Base-by-base conservation (phyloP, 2,113 vertebrate genomes). In the Macrotus californicus region DNA sequence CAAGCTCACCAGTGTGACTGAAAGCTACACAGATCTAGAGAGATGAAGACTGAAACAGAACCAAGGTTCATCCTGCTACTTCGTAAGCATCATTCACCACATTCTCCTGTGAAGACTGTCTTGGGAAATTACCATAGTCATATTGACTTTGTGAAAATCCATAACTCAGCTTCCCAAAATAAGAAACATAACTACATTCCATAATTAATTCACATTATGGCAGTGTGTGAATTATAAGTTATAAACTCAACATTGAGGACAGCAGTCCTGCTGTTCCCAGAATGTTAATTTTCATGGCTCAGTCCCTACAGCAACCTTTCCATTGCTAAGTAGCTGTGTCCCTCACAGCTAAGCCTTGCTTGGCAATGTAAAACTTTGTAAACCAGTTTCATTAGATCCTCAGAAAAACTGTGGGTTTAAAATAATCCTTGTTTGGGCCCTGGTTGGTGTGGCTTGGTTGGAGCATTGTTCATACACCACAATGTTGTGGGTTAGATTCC, bases 211-310 rank as follows among this genome's bases (percentile, higher is more conserved):
- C 70, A 89, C 83, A 87, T 89, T 91, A 92, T 89, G 50, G 67
- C 89, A 91, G 89, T 97, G 94, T 95, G 75, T 89, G 87, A 96
- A 96, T 91, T 92, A 87, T 93, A 93, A 94, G 7, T 97, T 96
- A 92, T 82, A 86, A 95, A 94, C 50, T 92, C 89, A 87, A n/a
- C 93, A 89, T 93, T 96, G 89, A 94, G n/a, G 91, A 91, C 61
- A 96, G 83, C 41, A 93, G 70, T 87, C 79, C 89, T 94, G 94
- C 94, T 94, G 69, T 89, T 94, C 80, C 66, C 73, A 96, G 92
- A 96, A 84, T 91, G 80, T 84, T 96, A 92, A 97, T 92, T 94
- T 93, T 73, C 84, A 90, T 70, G 66, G 75, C 56, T 95, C 84
- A 75, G 54, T 95, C 83, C 64, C 80, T 96, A 56, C n/a, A 96